Base-by-base conservation (phyloP, 2,113 vertebrate species). In the Tautogolabrus adspersus region DNA sequence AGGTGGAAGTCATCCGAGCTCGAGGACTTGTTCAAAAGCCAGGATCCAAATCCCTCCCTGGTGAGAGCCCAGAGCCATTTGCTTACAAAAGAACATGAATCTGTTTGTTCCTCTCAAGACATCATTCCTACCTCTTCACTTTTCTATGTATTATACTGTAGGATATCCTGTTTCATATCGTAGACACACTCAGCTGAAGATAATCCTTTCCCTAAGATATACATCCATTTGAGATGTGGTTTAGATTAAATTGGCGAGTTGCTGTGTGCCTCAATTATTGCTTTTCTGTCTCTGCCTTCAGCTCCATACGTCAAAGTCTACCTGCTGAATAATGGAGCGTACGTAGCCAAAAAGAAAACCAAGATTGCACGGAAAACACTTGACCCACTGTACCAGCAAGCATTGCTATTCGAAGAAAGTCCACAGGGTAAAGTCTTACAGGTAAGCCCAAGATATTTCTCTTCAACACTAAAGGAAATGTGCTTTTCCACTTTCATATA, bases 261-360 rank as follows among this genome's bases (percentile, higher is more conserved):
- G 10, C 26, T 10, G 23, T 37, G 55, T 40, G 72, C 16, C 10
- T 49, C 51, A 21, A 65, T 89, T 75, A 87, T 81, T 23, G 44
- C 13, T 83, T 67, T 65, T 58, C 82, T 79, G 72, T 74, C 66
- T 89, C 26, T 92, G 60, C 79, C 85, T 87, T 66, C 92, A 99
- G 98, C 98, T 91, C 97, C 98, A 0, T 99, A 99, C 62, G 98
- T 99, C 85, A 99, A 99, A 93, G 97, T 99, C 8, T 99, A 99
- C 66, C 94, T 99, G 86, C 91, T 99, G 93, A 97, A 98, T 92
- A 99, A 98, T 44, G 98, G 98, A 86, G 95, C 97, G 1, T 98
- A 97, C 58, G 96, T 98, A 93, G 97, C 97, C 90, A 99, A 99
- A 92, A 99, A 98, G 95, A 99, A 99, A 95, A 99, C 98, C 74